Base-by-base conservation (phyloP, 2,888 invertebrate species). In the Hirudinaria manillensis region DNA sequence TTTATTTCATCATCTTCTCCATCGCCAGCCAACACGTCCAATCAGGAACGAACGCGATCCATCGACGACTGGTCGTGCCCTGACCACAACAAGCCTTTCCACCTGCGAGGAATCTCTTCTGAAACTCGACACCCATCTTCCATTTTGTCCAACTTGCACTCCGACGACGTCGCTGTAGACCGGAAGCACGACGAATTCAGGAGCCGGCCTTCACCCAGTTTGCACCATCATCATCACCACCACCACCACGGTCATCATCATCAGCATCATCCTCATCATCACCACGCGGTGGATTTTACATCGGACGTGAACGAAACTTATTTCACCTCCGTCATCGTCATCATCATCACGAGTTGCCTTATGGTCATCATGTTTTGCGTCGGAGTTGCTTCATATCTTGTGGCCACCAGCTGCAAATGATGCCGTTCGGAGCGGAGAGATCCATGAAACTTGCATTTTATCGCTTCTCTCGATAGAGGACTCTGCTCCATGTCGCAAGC, bases 101-200 rank as follows among this genome's bases (percentile, higher is more conserved):
- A 68, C 36, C 32, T 34, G n/a, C 68, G 68, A 32, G n/a, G 32
- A 34, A 32, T 34, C 21, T 21, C 13, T 21, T 68, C 68, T 10
- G 34, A 34, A 32, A 34, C 68, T 68, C 36, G n/a, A 34, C 36
- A 32, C 36, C 6, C 36, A 10, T n/a, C 68, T 34, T 36, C 68
- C 36, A 32, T n/a, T 32, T 68, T 34, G 2, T 34, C 68, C 16
- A 24, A 61, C 29, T 34, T 32, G 29, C 24, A 24, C 34, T n/a
- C n/a, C 36, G 34, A 68, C n/a, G 68, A 36, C 32, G 36, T 68
- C 34, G 32, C n/a, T 16, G 13, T 68, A 29, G 68, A 68, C 36
- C 68, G 68, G 34, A 68, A 68, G 32, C 68, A 68, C 27, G 68
- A 68, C 68, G 68, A 68, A n/a, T 68, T 34, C 68, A 68, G 68